Conservation (phyloP, 2,797 vertebrate species). For the Kryptolebias ocellatus region DNA sequence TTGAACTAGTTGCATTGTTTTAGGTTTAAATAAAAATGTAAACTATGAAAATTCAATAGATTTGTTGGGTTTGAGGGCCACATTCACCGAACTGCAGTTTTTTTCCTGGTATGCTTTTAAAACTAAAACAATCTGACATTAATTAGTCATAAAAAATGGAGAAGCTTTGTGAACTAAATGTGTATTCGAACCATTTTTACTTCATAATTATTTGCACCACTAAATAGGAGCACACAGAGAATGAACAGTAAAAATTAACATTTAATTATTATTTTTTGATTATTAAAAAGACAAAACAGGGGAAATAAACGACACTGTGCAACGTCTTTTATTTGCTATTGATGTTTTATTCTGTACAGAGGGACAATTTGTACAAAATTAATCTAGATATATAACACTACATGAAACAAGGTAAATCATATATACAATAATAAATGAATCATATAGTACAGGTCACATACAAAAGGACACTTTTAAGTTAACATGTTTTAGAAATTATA, state of each 20-base stretch:
- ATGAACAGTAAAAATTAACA: too few species aligned
- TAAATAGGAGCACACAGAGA: too few species aligned
- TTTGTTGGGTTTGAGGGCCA: background rate
- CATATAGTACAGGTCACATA: constrained; percentile 93
- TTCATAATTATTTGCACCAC: too few species aligned
- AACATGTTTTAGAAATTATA: constrained; percentile 85
- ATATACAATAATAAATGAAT: constrained; percentile 99
- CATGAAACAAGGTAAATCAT: constrained; percentile 99
- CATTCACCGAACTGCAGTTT: background rate
- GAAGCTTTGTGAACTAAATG: too few species aligned
- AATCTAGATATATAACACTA: constrained; percentile 97
- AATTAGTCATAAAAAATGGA: too few species aligned
- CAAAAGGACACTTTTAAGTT: constrained; percentile 96
- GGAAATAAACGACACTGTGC: constrained; percentile 82
- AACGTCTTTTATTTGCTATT: constrained; percentile 90
- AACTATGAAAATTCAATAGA: background rate
- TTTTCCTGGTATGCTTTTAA: too few species aligned
- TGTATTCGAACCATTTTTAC: too few species aligned
- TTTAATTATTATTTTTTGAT: too few species aligned
- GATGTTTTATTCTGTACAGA: constrained; percentile 97
- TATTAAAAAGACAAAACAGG: constrained; percentile 86
- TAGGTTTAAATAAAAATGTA: background rate
- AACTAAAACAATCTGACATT: too few species aligned
- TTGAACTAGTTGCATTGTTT: background rate
- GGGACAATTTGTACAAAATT: constrained; percentile 99